Percentiles rank a stretch among this genome's conserved stretches.
Evolutionary conservation across 2,113 vertebrate species (phyloP).

Genomic region (Regulus satrapa): DNA sequence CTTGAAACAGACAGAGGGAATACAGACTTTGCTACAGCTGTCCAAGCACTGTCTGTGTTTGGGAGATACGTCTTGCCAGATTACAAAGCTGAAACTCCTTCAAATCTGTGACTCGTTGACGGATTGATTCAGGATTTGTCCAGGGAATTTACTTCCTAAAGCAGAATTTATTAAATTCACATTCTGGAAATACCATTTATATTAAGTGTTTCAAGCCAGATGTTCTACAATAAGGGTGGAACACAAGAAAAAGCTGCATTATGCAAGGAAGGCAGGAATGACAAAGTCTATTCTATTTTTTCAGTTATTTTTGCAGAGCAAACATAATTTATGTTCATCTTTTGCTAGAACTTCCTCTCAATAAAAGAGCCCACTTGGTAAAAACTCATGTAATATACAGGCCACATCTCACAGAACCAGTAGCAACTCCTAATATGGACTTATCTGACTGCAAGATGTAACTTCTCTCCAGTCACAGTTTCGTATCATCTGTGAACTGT

Average conservation of each 20-base stretch:
- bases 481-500: background rate
- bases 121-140: conserved; percentile 3
- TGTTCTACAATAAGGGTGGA: background rate
- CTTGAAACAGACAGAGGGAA: background rate
- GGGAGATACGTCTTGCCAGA: background rate
- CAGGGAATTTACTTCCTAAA: conserved; percentile 9
- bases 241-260: background rate
- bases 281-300: background rate
- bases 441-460: background rate
- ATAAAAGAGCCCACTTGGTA: background rate
- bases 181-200: background rate
- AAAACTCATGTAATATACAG: background rate
- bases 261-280: background rate
- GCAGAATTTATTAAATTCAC: background rate
- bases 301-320: background rate
- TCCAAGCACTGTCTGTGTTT: background rate
- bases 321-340: background rate
- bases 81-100: conserved; percentile 25
- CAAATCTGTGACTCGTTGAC: background rate
- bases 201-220: background rate
- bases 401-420: background rate
- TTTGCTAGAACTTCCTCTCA: background rate
- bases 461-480: background rate
- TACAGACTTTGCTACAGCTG: background rate
- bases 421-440: background rate